Evolutionary conservation across 2,888 invertebrate genomes (phyloP).

Genomic region (Patella depressa): DNA sequence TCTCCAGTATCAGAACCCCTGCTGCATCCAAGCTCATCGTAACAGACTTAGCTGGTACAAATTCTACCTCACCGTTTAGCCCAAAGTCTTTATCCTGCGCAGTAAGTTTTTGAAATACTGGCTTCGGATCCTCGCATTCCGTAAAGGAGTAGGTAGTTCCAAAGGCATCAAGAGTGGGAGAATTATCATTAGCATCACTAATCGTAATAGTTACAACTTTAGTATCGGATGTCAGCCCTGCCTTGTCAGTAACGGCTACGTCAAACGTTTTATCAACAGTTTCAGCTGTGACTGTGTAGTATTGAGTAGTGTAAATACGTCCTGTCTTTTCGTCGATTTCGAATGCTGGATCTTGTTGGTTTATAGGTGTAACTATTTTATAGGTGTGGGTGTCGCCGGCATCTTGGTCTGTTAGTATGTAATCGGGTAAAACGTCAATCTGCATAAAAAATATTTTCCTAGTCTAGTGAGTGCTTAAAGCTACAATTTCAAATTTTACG

Average conservation of each 20-base stretch:
- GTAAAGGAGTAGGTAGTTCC: background rate
- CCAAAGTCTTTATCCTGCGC: background rate
- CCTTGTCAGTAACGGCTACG: background rate
- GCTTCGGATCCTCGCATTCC: background rate
- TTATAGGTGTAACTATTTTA: background rate
- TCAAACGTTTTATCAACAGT: background rate
- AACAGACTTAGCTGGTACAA: background rate
- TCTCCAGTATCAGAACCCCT: background rate
- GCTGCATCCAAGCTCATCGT: background rate
- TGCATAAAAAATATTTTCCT: background rate
- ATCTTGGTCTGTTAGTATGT: background rate
- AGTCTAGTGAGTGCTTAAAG: no score
- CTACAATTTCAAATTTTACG: no score
- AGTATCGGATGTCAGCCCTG: background rate
- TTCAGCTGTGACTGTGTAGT: background rate
- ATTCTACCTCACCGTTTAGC: background rate
- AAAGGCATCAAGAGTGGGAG: background rate
- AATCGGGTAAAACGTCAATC: background rate
- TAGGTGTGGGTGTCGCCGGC: background rate
- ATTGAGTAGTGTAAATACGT: background rate
- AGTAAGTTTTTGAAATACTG: background rate
- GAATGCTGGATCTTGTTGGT: background rate
- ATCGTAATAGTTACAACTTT: background rate
- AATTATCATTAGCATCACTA: background rate
- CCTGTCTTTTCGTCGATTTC: conserved; percentile 7